These are phyloP conservation scores for Drosophila kokeensis DNA, from an alignment of 2,888 invertebrate genomes.

Conservation along the genomic window DNA sequence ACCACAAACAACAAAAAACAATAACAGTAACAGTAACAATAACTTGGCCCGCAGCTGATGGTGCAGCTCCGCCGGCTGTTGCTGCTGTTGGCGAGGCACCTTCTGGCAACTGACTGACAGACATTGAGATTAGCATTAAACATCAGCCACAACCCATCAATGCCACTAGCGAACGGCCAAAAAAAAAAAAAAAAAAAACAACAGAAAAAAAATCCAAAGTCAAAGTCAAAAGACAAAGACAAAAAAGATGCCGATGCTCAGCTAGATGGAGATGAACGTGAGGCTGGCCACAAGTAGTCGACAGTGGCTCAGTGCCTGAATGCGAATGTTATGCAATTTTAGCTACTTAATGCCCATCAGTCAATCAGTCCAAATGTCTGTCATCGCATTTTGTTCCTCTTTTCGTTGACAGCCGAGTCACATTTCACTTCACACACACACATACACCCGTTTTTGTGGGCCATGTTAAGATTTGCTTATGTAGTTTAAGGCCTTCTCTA, in stretches of 20 bases:
- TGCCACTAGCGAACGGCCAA: conserved; percentile 45
- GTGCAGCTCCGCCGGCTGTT: conserved; percentile 15
- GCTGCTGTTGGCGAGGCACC: conserved; percentile 25
- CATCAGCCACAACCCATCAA: conserved; percentile 58
- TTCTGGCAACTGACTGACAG: conserved; percentile 62
- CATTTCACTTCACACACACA: conserved; percentile 9
- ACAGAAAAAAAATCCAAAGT: conserved; percentile 15
- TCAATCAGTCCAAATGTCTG: conserved; percentile 77
- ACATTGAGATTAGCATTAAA: conserved; percentile 79
- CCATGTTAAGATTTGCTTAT: conserved; percentile 2
- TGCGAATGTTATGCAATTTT: conserved; percentile 72
- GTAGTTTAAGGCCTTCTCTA: neutral
- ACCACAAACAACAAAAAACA: conserved; percentile 23
- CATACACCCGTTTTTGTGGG: conserved; percentile 1
- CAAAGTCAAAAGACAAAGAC: conserved; percentile 21
- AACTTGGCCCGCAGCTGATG: conserved; percentile 48
- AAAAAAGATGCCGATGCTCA: conserved; percentile 30
- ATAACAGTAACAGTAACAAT: conserved; percentile 61
- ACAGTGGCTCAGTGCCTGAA: neutral
- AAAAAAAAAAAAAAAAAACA: conserved; percentile 26
- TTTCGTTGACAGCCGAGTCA: conserved; percentile 24
- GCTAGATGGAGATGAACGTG: conserved; percentile 1
- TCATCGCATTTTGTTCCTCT: conserved; percentile 61
- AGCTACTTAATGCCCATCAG: conserved; percentile 80
- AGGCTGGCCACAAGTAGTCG: neutral